Conservation (phyloP, 2,113 vertebrate genomes). For the Dasypus novemcinctus region DNA sequence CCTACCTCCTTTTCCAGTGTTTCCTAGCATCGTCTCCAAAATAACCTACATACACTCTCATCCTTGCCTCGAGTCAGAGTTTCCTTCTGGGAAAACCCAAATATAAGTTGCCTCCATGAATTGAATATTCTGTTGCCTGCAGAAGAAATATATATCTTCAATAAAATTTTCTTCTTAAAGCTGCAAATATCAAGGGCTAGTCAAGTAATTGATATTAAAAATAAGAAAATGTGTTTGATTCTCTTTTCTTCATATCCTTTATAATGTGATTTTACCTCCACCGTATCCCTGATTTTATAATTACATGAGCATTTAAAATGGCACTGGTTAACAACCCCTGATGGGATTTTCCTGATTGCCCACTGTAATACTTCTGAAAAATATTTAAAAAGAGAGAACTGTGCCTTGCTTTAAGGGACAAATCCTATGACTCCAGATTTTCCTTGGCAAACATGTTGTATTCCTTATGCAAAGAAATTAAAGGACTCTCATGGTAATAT, state of each 20-base stretch:
- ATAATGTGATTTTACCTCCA: not conserved
- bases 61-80: not conserved
- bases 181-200: not conserved
- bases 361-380: not conserved
- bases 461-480: not conserved
- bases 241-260: constrained; percentile 1
- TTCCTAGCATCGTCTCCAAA: not conserved
- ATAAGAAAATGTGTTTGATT: not conserved
- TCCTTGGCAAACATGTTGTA: not conserved
- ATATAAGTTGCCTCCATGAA: not conserved
- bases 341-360: not conserved
- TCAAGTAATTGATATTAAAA: not conserved
- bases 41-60: not conserved
- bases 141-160: not conserved
- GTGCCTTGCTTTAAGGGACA: not conserved
- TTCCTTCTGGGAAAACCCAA: not conserved
- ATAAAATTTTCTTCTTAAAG: not conserved
- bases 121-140: not conserved
- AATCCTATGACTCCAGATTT: not conserved
- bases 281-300: not conserved
- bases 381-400: not conserved
- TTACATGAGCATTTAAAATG: not conserved
- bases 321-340: not conserved
- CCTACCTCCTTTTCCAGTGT: not conserved
- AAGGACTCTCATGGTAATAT: not conserved